These are phyloP conservation scores for Standfussiana lucernea DNA, from an alignment of 2,888 invertebrate genomes.

Conservation along the genomic window DNA sequence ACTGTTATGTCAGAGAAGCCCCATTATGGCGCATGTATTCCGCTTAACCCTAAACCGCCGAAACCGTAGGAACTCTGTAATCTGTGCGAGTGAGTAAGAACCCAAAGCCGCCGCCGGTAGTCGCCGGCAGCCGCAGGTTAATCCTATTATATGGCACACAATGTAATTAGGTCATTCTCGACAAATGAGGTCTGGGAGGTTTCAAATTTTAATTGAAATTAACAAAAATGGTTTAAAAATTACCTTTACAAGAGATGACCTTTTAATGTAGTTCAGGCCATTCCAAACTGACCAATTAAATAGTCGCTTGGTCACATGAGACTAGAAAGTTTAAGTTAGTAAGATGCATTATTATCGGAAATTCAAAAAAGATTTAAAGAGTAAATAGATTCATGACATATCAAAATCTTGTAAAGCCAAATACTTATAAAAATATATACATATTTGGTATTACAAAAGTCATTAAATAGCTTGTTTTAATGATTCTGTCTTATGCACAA, in stretches of 20 bases:
- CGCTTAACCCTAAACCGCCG: slow-evolving; percentile 88
- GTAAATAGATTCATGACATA: not conserved
- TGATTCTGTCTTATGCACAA: not conserved
- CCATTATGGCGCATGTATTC: slow-evolving; percentile 70
- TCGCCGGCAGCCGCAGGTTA: slow-evolving; percentile 72
- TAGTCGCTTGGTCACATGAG: not conserved
- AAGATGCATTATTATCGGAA: not conserved
- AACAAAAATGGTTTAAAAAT: not conserved
- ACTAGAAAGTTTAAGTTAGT: not conserved
- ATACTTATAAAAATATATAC: not conserved
- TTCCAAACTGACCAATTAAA: not conserved
- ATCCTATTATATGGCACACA: slow-evolving; percentile 82
- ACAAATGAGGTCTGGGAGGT: slow-evolving; percentile 23
- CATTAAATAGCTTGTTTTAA: not conserved
- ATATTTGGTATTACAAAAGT: not conserved
- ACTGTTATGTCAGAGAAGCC: slow-evolving; percentile 76
- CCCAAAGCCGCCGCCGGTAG: slow-evolving; percentile 66
- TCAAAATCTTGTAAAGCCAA: not conserved
- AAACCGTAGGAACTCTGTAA: slow-evolving; percentile 87
- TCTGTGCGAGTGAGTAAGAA: slow-evolving; percentile 81
- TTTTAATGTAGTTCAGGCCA: not conserved
- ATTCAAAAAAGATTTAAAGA: not conserved
- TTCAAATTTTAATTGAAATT: slow-evolving; percentile 29
- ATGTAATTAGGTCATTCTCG: slow-evolving; percentile 78
- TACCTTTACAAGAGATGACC: not conserved